Evolutionary conservation across 37 sponge, comb jelly and placozoan genomes (phyloP), one percentile per base, ranked within the genome.

Genomic region (Mnemiopsis leidyi): DNA sequence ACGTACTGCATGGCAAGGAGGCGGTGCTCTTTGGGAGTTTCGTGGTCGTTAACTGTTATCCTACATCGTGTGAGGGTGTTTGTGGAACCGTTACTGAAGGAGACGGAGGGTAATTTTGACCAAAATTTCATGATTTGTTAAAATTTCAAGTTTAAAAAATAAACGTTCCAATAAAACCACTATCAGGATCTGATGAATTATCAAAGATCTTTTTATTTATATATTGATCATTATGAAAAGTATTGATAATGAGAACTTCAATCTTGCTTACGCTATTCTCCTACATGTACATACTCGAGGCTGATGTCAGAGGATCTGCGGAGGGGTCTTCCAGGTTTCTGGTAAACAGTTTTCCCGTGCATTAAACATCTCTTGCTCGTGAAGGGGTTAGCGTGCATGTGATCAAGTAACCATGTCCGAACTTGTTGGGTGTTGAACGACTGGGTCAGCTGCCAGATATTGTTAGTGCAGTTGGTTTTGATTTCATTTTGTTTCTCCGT

Each of bases 301-400:
- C 61, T 85, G 61, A 36, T 21, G 25, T 40, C 61, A 23, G 90
- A 85, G 16, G 61, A 37, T 40, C 90, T 18, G 0, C 61, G 38
- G 90, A 33, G 33, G 21, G n/a, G 32, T 33, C 61, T 38, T 18
- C 35, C 35, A 39, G 90, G 90, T 40, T 85, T 85, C 40, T 38
- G 40, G 61, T 85, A 85, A 24, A 85, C 90, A 7, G 90, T 40
- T 33, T 85, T 85, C 37, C 90, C 90, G 30, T 85, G 61, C 40
- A 85, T 39, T n/a, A 85, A 25, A 85, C 90, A 85, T 23, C 90
- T 39, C 30, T 85, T 85, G 23, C 90, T 85, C 24, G 90, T 85
- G 61, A 85, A 85, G 24, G 90, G 90, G 26, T 85, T 85, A 39
- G 90, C 90, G 35, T 85, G 90, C 61, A 85, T 85, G 90, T 85